Conservation (phyloP, 1,140 invertebrate species). For the Lepeophtheirus salmonis region DNA sequence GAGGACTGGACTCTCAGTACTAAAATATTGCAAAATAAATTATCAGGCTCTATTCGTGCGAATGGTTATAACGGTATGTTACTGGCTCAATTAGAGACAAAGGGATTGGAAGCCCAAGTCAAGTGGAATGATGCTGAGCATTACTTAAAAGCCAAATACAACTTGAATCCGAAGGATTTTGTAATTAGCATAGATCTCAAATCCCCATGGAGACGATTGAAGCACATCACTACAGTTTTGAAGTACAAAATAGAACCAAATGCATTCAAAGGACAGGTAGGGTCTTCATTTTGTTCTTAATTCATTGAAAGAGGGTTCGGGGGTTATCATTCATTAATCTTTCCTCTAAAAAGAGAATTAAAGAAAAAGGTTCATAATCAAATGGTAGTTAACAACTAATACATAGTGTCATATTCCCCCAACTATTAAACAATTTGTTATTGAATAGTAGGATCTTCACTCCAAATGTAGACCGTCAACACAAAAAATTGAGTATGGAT, state of each 20-base stretch:
- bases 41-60: not conserved
- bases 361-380: no score
- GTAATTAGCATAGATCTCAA: not conserved
- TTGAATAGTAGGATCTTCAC: no score
- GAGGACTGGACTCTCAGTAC: not conserved
- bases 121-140: not conserved
- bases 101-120: not conserved
- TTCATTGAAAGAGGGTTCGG: no score
- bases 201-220: not conserved
- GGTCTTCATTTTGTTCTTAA: no score
- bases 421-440: no score
- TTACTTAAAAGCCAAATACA: not conserved
- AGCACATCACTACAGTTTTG: not conserved
- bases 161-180: not conserved
- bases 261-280: not conserved
- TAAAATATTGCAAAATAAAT: not conserved
- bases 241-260: not conserved
- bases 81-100: not conserved
- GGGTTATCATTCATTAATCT: no score
- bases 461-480: no score
- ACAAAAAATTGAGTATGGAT: no score
- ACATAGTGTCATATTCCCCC: no score
- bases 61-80: not conserved
- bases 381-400: no score
- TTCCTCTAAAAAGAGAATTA: no score